Conservation (phyloP, 2,888 invertebrate species). For the Drosophila nr. medialis region DNA sequence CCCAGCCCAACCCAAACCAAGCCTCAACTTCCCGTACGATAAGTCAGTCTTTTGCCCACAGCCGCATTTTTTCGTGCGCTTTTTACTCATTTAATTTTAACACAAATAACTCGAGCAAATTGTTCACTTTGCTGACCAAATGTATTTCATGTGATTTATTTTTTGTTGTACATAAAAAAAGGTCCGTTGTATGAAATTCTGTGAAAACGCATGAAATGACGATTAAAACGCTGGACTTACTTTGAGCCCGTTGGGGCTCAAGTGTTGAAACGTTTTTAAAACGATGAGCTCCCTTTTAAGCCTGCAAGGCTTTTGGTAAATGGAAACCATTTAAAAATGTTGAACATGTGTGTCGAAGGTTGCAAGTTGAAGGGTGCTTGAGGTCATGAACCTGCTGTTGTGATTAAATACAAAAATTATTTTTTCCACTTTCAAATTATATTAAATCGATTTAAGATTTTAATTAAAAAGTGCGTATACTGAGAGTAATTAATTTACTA, state of each 20-base stretch:
- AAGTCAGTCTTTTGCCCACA: constrained; percentile 1
- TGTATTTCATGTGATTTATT: constrained; percentile 26
- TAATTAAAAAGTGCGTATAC: neutral
- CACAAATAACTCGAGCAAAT: constrained; percentile 71
- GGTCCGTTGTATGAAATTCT: neutral
- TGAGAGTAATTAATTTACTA: neutral
- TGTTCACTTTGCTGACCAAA: constrained; percentile 71
- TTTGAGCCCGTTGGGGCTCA: neutral
- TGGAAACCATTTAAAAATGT: neutral
- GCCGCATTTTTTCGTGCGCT: constrained; percentile 5
- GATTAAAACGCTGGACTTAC: neutral
- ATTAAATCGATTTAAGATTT: neutral
- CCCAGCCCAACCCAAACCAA: neutral
- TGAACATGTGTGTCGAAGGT: neutral
- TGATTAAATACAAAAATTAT: neutral
- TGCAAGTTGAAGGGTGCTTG: neutral
- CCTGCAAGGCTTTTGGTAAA: neutral
- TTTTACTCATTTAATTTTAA: constrained; percentile 55
- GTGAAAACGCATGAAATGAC: constrained; percentile 1
- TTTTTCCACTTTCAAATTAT: neutral
- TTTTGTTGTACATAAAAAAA: too few relatives aligned
- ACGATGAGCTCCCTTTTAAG: neutral
- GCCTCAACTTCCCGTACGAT: constrained; percentile 1
- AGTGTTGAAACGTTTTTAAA: neutral
- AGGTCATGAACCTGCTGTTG: neutral